Conservation (phyloP, 1,140 invertebrate genomes). For the Colletes latitarsis region DNA sequence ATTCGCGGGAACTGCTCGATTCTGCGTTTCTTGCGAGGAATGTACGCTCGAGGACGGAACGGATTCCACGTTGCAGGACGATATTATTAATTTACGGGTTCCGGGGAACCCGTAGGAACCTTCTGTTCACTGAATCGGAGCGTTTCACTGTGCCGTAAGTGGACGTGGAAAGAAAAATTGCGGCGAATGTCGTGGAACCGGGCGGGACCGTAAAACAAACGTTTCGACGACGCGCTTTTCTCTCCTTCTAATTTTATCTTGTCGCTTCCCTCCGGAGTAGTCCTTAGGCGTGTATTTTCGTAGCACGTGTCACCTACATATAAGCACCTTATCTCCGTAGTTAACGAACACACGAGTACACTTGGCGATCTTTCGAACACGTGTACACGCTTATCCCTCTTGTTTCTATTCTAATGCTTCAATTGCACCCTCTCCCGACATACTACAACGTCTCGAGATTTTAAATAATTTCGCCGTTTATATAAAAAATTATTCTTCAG, state of each 20-base stretch:
- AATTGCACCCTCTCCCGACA: neutral
- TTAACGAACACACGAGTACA: constrained; percentile 41
- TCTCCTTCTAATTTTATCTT: constrained; percentile 66
- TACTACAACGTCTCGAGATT: neutral
- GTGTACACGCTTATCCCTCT: constrained; percentile 48
- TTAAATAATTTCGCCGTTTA: neutral
- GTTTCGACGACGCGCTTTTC: constrained; percentile 63
- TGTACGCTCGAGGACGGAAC: no score
- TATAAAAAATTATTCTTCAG: no score
- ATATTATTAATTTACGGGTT: constrained; percentile 28
- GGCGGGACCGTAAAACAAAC: constrained; percentile 64
- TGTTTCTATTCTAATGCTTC: constrained; percentile 39
- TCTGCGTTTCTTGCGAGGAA: no score
- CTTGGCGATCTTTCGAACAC: constrained; percentile 49
- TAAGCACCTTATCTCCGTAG: constrained; percentile 56
- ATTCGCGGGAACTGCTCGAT: no score
- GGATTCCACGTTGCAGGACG: neutral
- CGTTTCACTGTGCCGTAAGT: constrained; percentile 20
- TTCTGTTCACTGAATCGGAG: constrained; percentile 43
- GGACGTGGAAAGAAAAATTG: constrained; percentile 63
- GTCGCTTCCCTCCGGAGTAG: constrained; percentile 37
- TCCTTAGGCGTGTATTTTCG: constrained; percentile 63
- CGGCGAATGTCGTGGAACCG: constrained; percentile 62
- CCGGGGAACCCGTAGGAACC: neutral
- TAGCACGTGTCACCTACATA: constrained; percentile 63